Conservation (phyloP, 2,797 vertebrate species). For the Lithobates sylvaticus region DNA sequence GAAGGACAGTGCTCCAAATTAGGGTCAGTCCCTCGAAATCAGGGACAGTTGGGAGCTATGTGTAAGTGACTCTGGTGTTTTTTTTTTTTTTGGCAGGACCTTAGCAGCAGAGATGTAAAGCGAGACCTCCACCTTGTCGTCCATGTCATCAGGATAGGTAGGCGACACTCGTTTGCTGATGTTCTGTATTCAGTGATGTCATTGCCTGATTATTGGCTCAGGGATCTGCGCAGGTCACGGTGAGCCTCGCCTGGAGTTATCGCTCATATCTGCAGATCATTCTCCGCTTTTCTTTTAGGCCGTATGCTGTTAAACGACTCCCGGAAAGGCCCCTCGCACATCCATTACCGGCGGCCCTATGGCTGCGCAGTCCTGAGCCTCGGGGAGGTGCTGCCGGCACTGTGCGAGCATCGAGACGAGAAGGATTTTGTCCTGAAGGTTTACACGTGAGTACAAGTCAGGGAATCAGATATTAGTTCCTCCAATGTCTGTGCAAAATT, state of each 20-base stretch:
- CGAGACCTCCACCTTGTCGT: constrained; percentile 97
- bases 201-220: neutral
- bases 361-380: constrained; percentile 96
- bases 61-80: neutral
- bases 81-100: constrained; percentile 80
- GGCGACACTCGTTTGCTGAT: constrained; percentile 12
- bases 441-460: constrained; percentile 37
- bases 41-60: no score
- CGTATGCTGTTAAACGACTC: constrained; percentile 98
- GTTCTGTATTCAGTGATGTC: neutral
- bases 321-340: constrained; percentile 93
- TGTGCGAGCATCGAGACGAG: constrained; percentile 96
- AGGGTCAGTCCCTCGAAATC: no score
- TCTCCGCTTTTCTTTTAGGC: constrained; percentile 74
- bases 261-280: neutral
- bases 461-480: no score
- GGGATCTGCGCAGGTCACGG: no score
- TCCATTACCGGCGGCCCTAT: constrained; percentile 94
- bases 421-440: constrained; percentile 99
- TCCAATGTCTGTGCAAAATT: neutral
- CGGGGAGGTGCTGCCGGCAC: constrained; percentile 93
- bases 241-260: no score
- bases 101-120: constrained; percentile 99
- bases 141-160: constrained; percentile 97
- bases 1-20: no score